These are phyloP conservation scores for Xylocopa sonorina DNA, from an alignment of 1,140 invertebrate species.

Conservation along the genomic window DNA sequence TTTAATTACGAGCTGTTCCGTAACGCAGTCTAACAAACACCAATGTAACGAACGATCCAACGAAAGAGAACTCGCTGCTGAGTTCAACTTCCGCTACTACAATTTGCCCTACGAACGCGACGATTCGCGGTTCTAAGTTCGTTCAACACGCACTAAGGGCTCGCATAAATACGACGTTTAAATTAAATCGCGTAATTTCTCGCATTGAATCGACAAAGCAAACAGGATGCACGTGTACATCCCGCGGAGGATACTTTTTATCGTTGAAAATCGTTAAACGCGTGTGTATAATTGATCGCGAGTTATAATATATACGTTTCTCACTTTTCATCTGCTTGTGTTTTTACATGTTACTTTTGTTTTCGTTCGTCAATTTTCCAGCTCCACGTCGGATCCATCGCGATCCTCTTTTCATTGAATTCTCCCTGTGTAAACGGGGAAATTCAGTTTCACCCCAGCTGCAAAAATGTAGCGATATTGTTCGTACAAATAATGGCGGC, in stretches of 20 bases:
- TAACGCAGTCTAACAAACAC: background rate
- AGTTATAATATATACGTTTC: no score
- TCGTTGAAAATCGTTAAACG: background rate
- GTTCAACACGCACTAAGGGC: background rate
- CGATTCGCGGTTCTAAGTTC: background rate
- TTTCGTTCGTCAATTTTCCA: background rate
- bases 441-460: background rate
- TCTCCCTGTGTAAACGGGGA: background rate
- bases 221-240: background rate
- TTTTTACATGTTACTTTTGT: background rate
- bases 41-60: background rate
- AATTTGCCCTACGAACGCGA: background rate
- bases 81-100: background rate
- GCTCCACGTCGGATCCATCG: background rate
- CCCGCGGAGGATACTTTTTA: background rate
- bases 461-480: background rate
- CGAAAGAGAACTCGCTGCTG: background rate
- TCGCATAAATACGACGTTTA: background rate
- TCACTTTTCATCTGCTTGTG: no score
- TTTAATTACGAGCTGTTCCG: background rate
- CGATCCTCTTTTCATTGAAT: no score
- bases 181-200: slow-evolving; percentile 29
- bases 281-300: no score
- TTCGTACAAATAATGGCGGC: background rate
- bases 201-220: background rate